Percentiles rank a stretch among this genome's conserved stretches.
These are phyloP conservation scores for Pipa parva DNA, from an alignment of 2,113 vertebrate species.

Conservation along the genomic window DNA sequence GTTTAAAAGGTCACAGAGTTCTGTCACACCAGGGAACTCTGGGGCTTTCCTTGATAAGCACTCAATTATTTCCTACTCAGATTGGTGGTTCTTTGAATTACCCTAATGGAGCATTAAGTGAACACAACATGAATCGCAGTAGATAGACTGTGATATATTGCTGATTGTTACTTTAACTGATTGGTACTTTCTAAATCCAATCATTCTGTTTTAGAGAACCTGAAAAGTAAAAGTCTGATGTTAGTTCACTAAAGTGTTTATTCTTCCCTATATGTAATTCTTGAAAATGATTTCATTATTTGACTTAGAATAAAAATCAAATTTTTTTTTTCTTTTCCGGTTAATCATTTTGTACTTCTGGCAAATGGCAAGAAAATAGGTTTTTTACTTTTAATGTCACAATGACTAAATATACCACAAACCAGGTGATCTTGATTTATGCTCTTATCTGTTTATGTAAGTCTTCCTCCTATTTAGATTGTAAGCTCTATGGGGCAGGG, in stretches of 20 bases:
- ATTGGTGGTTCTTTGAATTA: conserved; percentile 43
- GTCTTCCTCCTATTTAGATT: too few relatives aligned
- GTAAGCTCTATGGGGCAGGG: too few relatives aligned
- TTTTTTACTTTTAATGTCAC: conserved; percentile 23
- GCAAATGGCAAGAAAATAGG: conserved; percentile 23
- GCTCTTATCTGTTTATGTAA: too few relatives aligned
- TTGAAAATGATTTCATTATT: conserved; percentile 34
- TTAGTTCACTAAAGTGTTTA: conserved; percentile 36
- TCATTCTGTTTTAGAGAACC: conserved; percentile 35
- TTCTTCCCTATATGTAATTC: conserved; percentile 28
- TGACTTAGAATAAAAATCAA: conserved; percentile 26
- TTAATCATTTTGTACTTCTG: conserved; percentile 15
- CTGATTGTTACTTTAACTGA: conserved; percentile 40
- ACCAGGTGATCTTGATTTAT: too few relatives aligned
- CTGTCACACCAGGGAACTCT: conserved; percentile 35
- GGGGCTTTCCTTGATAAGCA: conserved; percentile 41
- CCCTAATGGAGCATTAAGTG: conserved; percentile 43
- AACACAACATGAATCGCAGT: conserved; percentile 39
- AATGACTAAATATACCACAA: too few relatives aligned
- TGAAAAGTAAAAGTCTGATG: conserved; percentile 39
- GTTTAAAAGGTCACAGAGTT: conserved; percentile 41
- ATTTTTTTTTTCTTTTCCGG: conserved; percentile 12
- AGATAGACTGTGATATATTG: conserved; percentile 38
- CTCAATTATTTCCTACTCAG: conserved; percentile 43
- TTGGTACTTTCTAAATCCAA: conserved; percentile 43